phyloP scores from a whole-genome alignment of 2,113 vertebrate genomes.

The Electrona antarctica region DNA sequence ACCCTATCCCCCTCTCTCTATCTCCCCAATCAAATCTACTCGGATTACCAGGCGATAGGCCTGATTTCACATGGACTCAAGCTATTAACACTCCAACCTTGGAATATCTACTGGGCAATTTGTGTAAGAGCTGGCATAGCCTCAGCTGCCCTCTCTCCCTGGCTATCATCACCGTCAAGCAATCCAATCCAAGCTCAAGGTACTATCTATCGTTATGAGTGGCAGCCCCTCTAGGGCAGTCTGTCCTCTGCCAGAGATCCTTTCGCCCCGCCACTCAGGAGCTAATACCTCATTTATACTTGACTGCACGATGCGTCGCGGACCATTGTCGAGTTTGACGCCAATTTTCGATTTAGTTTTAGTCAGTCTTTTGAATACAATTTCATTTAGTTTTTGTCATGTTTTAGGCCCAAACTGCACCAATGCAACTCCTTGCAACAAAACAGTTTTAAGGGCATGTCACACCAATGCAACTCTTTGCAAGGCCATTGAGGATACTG shows the following conservation, averaged over 20 bases:
- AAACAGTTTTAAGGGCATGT: too few relatives aligned
- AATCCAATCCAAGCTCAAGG: constrained; percentile 18
- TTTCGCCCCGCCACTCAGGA: constrained; percentile 43
- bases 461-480: too few relatives aligned
- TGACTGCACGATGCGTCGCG: too few relatives aligned
- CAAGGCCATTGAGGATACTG: too few relatives aligned
- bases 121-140: constrained; percentile 61
- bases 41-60: constrained; percentile 65
- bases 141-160: constrained; percentile 36
- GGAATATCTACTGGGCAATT: constrained; percentile 71
- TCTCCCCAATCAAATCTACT: constrained; percentile 52
- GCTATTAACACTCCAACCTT: constrained; percentile 74
- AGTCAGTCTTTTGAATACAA: too few relatives aligned
- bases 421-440: too few relatives aligned
- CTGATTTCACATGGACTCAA: constrained; percentile 69
- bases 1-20: constrained; percentile 9
- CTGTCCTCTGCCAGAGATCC: constrained; percentile 28
- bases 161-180: constrained; percentile 4
- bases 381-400: too few relatives aligned
- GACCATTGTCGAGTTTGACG: too few relatives aligned
- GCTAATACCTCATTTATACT: constrained; percentile 7
- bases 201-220: constrained; percentile 48
- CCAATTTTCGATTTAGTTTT: too few relatives aligned
- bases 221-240: constrained; percentile 40
- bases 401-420: too few relatives aligned